Percentiles rank a stretch among this genome's conserved stretches.
Conservation (phyloP, 2,797 vertebrate species). For the Chloroceryle inda region DNA sequence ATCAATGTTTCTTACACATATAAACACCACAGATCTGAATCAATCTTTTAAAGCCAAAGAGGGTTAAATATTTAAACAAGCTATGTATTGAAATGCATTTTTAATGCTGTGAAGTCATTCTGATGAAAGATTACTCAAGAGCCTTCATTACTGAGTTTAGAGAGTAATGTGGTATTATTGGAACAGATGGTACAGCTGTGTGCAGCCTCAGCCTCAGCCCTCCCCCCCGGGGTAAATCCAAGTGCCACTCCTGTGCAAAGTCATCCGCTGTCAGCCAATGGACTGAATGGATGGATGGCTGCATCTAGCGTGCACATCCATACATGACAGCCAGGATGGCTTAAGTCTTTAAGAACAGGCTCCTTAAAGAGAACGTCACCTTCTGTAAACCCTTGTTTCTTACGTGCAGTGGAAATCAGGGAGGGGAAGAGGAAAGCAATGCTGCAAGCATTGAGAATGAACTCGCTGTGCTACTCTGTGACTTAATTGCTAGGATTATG, state of each 20-base stretch:
- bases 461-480: neutral
- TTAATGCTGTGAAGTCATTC: slow-evolving; percentile 85
- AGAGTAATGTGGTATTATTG: slow-evolving; percentile 84
- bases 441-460: neutral
- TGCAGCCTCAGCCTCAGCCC: slow-evolving; percentile 39
- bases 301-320: slow-evolving; percentile 30
- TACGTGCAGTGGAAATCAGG: fast-evolving
- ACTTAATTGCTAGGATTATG: slow-evolving; percentile 65
- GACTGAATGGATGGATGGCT: slow-evolving; percentile 77
- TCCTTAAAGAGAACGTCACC: slow-evolving; percentile 35
- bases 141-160: slow-evolving; percentile 84
- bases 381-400: neutral
- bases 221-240: slow-evolving; percentile 77
- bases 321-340: neutral
- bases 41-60: slow-evolving; percentile 83
- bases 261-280: slow-evolving; percentile 79
- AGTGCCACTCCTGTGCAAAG: slow-evolving; percentile 78
- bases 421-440: neutral
- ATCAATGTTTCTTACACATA: slow-evolving; percentile 81
- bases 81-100: slow-evolving; percentile 86
- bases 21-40: slow-evolving; percentile 78
- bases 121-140: slow-evolving; percentile 85
- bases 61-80: slow-evolving; percentile 88
- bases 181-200: slow-evolving; percentile 86
- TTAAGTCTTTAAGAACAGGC: neutral